A percentile compares a stretch with the other conserved stretches of the same genome.
Conservation (phyloP, 2,888 invertebrate species). For the Escarpia spicata region DNA sequence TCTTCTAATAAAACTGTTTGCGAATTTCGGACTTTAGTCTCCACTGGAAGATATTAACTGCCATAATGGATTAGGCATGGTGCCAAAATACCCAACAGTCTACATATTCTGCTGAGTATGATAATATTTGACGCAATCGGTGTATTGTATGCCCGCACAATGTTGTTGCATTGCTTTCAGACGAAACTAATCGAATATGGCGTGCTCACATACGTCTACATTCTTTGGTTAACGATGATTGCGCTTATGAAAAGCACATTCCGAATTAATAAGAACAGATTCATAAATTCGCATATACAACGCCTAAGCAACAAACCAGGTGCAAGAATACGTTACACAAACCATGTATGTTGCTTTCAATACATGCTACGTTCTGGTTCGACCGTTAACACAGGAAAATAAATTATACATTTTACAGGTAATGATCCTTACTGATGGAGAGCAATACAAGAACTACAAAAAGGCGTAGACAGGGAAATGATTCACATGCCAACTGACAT, state of each 20-base stretch:
- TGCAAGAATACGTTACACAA: background rate
- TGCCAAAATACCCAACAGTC: too few relatives aligned
- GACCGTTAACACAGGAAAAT: background rate
- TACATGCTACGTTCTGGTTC: background rate
- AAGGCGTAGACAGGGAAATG: background rate
- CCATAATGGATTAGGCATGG: too few relatives aligned
- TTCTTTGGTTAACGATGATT: background rate
- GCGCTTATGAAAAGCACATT: background rate
- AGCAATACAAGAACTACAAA: background rate
- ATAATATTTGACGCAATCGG: too few relatives aligned
- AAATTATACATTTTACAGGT: background rate
- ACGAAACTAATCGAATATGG: background rate
- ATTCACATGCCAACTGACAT: background rate
- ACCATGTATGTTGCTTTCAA: too few relatives aligned
- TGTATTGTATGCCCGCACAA: too few relatives aligned
- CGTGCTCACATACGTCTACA: background rate
- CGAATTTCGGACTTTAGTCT: too few relatives aligned
- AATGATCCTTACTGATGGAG: background rate
- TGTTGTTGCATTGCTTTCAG: too few relatives aligned
- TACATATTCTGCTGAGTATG: too few relatives aligned
- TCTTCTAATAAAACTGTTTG: background rate
- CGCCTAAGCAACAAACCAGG: background rate
- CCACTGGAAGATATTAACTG: too few relatives aligned
- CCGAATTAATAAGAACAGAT: background rate
- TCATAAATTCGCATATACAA: background rate